A percentile compares a stretch with the other conserved stretches of the same genome.
Evolutionary conservation across 2,113 vertebrate species (phyloP).

Genomic region (Sisor rabdophorus): DNA sequence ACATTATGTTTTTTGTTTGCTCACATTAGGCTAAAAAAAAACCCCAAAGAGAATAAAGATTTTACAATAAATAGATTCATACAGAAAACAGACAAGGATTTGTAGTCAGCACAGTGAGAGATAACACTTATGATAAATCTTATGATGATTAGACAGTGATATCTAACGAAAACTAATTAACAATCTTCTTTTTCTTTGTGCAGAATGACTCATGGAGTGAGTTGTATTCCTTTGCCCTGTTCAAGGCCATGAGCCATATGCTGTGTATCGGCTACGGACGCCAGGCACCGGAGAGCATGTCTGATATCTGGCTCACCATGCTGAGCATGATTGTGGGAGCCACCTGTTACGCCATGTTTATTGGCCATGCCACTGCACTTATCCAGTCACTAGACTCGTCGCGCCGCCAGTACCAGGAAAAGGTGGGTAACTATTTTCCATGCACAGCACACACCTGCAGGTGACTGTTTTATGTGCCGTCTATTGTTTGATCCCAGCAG

Average conservation of each 20-base stretch:
- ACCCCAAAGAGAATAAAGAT: conserved; percentile 28
- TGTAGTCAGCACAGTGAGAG: not conserved
- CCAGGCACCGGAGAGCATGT: conserved; percentile 95
- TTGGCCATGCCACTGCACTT: conserved; percentile 86
- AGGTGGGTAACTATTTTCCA: conserved; percentile 64
- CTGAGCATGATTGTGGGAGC: conserved; percentile 98
- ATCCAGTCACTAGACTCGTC: conserved; percentile 92
- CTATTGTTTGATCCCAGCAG: conserved; percentile 38
- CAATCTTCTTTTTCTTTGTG: not conserved
- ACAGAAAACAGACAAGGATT: conserved; percentile 3
- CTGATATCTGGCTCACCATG: conserved; percentile 98
- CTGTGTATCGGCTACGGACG: conserved; percentile 94
- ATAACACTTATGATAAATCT: not conserved
- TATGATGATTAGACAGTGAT: conserved; percentile 38
- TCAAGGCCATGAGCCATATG: conserved; percentile 99
- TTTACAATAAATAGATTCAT: not conserved
- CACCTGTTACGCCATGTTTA: conserved; percentile 95
- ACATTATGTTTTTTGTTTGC: not conserved
- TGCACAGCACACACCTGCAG: conserved; percentile 27
- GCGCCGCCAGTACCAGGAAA: conserved; percentile 88
- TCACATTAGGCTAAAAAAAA: conserved; percentile 19
- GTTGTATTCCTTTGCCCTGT: conserved; percentile 94
- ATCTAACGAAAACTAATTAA: conserved; percentile 53
- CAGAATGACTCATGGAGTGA: conserved; percentile 96
- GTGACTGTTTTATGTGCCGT: conserved; percentile 26